Base-by-base conservation (phyloP, 1,140 invertebrate genomes). In the Pogonus chalceus region DNA sequence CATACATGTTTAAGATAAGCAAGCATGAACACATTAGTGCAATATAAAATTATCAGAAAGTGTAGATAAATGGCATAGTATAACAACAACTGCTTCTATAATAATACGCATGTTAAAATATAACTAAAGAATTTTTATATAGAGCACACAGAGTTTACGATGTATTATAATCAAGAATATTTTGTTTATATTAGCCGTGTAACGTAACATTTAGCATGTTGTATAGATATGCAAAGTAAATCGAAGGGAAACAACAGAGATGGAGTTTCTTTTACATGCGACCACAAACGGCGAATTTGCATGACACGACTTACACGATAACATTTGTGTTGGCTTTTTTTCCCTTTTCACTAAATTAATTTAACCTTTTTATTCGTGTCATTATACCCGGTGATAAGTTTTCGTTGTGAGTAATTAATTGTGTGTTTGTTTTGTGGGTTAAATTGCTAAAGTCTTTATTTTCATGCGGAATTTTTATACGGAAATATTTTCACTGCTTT, bases 301-400 rank as follows among this genome's bases (percentile, higher is more conserved):
- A 43, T 43, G 37, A 43, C 37, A 43, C 18, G 18, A 16, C 18
- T 43, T 43, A 43, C 37, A 43, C 37, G 37, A 43, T 43, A 43
- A 43, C 9, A 18, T 43, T 43, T 43, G 18, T 43, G 37, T 43
- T 12, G 4, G 37, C 37, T 43, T 9, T 12, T 43, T 43, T 18
- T 43, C 18, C 37, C 37, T 43, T 43, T 43, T 43, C 7, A 43
- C 37, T 43, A 43, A 43, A 43, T 43, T 43, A 43, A 43, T 43
- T 43, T 43, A 43, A 43, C 37, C 37, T 43, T 43, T 43, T 43
- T 43, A 43, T 43, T 9, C 37, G 18, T 43, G 37, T 43, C 9
- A 18, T 43, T 43, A 9, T 18, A 43, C 37, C 18, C 18, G 7
- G 9, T 18, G 37, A 43, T 43, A 43, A 43, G 37, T 43, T 12